phyloP scores from a whole-genome alignment of 2,113 vertebrate species.

The Columba livia region DNA sequence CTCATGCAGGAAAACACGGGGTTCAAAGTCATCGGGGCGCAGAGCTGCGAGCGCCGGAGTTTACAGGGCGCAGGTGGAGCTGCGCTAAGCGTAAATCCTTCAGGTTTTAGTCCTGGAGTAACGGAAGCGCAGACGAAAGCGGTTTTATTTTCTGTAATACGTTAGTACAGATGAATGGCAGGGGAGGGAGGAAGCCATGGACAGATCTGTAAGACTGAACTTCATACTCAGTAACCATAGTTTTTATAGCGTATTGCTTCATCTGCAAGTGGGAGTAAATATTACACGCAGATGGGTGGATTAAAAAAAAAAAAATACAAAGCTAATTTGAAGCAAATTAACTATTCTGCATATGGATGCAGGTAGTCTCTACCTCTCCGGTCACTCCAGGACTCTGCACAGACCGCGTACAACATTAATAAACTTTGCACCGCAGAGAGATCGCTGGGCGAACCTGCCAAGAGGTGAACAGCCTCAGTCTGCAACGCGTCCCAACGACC shows the following conservation, averaged over 20 bases:
- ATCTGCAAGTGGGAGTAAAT: constrained; percentile 33
- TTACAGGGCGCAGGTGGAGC: background rate
- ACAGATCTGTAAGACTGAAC: background rate
- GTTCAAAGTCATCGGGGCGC: background rate
- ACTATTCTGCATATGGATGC: background rate
- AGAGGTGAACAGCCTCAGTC: background rate
- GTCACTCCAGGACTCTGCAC: background rate
- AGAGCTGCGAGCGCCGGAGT: background rate
- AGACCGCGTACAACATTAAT: background rate
- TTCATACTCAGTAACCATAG: background rate
- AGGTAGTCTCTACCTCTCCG: background rate
- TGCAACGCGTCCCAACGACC: background rate
- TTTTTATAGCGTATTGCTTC: constrained; percentile 31
- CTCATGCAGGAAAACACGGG: background rate
- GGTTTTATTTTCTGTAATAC: background rate
- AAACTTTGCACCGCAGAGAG: background rate
- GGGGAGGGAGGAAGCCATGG: background rate
- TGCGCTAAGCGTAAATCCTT: background rate
- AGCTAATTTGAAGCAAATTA: constrained; percentile 32
- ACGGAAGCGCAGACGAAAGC: background rate
- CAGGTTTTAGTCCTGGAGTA: background rate
- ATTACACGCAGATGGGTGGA: constrained; percentile 10
- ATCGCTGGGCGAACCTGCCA: background rate
- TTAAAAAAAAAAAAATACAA: background rate
- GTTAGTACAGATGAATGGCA: background rate